These are phyloP conservation scores for Pelosia muscerda DNA, from an alignment of 2,888 invertebrate species.

Conservation along the genomic window DNA sequence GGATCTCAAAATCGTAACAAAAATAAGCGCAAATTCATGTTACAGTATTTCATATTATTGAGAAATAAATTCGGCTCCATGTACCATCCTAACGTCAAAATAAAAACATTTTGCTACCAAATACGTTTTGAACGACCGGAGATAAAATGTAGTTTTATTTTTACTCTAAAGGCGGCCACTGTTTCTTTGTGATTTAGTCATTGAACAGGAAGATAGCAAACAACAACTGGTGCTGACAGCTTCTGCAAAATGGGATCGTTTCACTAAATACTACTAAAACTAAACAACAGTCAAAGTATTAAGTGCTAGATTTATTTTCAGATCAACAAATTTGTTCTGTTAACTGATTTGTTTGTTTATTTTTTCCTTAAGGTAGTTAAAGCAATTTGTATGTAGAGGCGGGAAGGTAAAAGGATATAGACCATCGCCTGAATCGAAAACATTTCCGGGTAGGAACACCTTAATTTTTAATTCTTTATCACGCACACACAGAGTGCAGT, in stretches of 20 bases:
- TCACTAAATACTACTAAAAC: not conserved
- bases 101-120: not conserved
- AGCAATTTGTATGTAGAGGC: too few relatives aligned
- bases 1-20: not conserved
- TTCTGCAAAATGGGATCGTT: not conserved
- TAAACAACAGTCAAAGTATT: not conserved
- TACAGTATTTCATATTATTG: not conserved
- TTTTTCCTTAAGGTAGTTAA: not conserved
- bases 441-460: too few relatives aligned
- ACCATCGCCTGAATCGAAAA: too few relatives aligned
- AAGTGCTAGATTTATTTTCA: not conserved
- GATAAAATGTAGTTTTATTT: not conserved
- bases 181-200: not conserved
- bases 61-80: not conserved
- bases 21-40: not conserved
- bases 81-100: not conserved
- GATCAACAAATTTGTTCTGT: not conserved
- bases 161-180: not conserved
- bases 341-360: not conserved
- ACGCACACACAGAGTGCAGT: too few relatives aligned
- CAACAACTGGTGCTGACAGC: slow-evolving; percentile 4
- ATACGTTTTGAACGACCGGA: not conserved
- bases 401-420: too few relatives aligned
- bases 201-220: slow-evolving; percentile 1
- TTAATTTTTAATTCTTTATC: too few relatives aligned